Base-by-base conservation (phyloP, 2,888 invertebrate genomes). In the Dolichopus griseipennis region DNA sequence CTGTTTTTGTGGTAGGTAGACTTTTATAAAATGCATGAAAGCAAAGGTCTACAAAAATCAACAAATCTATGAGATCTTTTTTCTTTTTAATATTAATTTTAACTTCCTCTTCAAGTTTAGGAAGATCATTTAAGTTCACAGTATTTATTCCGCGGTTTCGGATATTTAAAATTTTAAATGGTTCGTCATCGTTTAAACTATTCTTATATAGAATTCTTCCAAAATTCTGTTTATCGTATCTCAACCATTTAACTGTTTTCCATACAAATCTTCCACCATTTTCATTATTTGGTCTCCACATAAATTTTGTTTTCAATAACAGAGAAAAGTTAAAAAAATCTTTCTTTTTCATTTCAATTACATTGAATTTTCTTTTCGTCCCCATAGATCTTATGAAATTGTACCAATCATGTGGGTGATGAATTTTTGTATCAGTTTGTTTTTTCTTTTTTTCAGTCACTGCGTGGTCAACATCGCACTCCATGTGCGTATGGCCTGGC, bases 151-250 rank as follows among this genome's bases (percentile, higher is more conserved):
- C 22, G 15, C 61, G 65, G 9, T 43, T 37, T 43, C 21, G 22
- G 10, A 65, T 65, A 43, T 37, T 65, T 21, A 65, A 22, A 65
- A 22, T 21, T 34, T 43, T 65, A 65, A 65, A 65, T 37, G 12
- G 41, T 65, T 65, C 61, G 22, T 65, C 52, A 22, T 22, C 6
- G 41, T 65, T 65, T 52, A 65, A 52, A 52, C 41, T 22, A 27
- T 52, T 65, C 43, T 65, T 86, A 86, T 86, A 86, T 86, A 85
- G 85, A 86, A 85, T 84, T 85, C 85, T 85, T 61, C n/a, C n/a
- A 18, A 61, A 22, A 43, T 65, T 20, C 18, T 41, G n/a, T 65
- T 37, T 63, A 27, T 22, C n/a, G 43, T 43, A 65, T 15, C 43
- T 9, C 21, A 65, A n/a, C 37, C 22, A 65, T 61, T 61, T 65